Evolutionary conservation across 2,888 invertebrate genomes (phyloP).

Genomic region (Lithophane leautieri): DNA sequence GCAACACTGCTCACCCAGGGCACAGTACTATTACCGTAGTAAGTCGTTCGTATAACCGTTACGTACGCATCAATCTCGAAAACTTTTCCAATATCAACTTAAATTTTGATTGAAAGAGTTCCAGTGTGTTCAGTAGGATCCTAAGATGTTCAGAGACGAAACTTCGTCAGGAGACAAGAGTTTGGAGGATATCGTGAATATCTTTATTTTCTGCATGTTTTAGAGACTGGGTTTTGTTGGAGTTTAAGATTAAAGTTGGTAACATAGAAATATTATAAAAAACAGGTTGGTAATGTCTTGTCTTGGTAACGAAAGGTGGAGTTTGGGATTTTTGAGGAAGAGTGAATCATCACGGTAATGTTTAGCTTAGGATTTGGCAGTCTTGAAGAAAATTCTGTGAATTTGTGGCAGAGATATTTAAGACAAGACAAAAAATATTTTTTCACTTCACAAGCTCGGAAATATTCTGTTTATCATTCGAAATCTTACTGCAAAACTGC

Average conservation of each 20-base stretch:
- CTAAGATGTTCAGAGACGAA: conserved; percentile 44
- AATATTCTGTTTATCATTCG: too few species aligned
- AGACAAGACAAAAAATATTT: background rate
- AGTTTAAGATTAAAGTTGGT: background rate
- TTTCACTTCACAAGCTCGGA: too few species aligned
- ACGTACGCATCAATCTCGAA: conserved; percentile 74
- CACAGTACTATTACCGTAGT: background rate
- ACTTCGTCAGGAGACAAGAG: conserved; percentile 49
- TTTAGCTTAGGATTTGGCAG: too few species aligned
- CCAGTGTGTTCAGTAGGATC: conserved; percentile 60
- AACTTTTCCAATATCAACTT: conserved; percentile 82
- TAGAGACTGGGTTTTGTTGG: conserved; percentile 12
- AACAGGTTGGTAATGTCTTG: conserved; percentile 14
- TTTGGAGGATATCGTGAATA: conserved; percentile 30
- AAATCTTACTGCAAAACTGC: too few species aligned
- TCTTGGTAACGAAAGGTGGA: background rate
- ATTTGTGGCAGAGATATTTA: background rate
- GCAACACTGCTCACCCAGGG: conserved; percentile 7
- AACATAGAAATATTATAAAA: too few species aligned
- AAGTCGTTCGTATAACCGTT: conserved; percentile 65
- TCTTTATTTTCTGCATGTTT: conserved; percentile 30
- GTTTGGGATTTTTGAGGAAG: background rate
- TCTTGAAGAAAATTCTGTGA: background rate
- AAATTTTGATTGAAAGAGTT: conserved; percentile 81
- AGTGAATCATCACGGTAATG: background rate